Percentiles rank a stretch among this genome's conserved stretches.
These are phyloP conservation scores for Erpetoichthys calabaricus DNA, from an alignment of 2,797 vertebrate species.

Conservation along the genomic window DNA sequence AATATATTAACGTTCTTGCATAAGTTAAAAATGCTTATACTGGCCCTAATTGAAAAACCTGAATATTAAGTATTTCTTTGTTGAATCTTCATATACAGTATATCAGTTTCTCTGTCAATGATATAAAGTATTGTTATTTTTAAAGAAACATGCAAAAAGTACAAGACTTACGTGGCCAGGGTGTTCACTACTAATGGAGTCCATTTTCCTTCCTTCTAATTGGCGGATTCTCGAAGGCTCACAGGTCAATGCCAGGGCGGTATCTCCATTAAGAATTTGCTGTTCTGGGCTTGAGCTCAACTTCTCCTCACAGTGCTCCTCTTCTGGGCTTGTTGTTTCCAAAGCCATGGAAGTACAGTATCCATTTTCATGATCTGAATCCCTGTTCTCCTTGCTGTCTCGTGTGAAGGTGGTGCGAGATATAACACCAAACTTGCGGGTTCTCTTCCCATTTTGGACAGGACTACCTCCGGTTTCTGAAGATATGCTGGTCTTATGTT, in stretches of 20 bases:
- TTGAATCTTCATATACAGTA: too few species aligned
- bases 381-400: slow-evolving; percentile 34
- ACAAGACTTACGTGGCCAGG: slow-evolving; percentile 53
- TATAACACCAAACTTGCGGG: slow-evolving; percentile 80
- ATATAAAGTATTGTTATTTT: too few species aligned
- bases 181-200: slow-evolving; percentile 47
- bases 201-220: slow-evolving; percentile 42
- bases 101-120: too few species aligned
- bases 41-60: too few species aligned
- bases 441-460: slow-evolving; percentile 60
- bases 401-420: slow-evolving; percentile 54
- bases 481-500: slow-evolving; percentile 33
- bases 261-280: slow-evolving; percentile 24
- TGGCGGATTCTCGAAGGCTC: slow-evolving; percentile 37
- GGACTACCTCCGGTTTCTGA: slow-evolving; percentile 36
- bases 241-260: slow-evolving; percentile 25
- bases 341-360: slow-evolving; percentile 41
- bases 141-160: too few species aligned
- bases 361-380: slow-evolving; percentile 44
- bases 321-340: slow-evolving; percentile 22
- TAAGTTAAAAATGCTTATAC: too few species aligned
- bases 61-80: too few species aligned
- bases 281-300: slow-evolving; percentile 18
- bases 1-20: too few species aligned
- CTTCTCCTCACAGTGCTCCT: slow-evolving; percentile 15